These are phyloP conservation scores for Polydrusus pterygomalis DNA, from an alignment of 2,888 invertebrate species.

Conservation along the genomic window DNA sequence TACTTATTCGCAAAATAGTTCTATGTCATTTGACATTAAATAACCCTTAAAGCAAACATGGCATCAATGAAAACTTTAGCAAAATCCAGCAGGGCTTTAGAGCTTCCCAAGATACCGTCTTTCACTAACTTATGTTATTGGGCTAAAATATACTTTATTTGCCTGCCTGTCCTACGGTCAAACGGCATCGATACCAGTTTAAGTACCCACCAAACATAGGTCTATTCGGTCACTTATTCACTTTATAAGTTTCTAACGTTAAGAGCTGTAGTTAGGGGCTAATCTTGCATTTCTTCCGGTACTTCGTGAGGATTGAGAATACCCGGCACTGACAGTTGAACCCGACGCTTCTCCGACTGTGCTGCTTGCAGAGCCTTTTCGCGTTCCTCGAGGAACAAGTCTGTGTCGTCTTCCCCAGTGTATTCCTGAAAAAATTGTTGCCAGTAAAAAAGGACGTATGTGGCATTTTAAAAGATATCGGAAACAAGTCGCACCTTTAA, in stretches of 20 bases:
- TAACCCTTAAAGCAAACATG: too few relatives aligned
- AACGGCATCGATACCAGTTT: conserved; percentile 30
- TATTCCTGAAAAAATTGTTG: conserved; percentile 87
- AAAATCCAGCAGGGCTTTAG: too few relatives aligned
- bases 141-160: conserved; percentile 22
- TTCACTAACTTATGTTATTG: too few relatives aligned
- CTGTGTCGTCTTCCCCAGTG: conserved; percentile 98
- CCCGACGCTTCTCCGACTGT: conserved; percentile 93
- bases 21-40: too few relatives aligned
- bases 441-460: too few relatives aligned
- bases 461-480: too few relatives aligned
- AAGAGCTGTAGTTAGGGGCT: conserved; percentile 62
- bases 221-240: conserved; percentile 49
- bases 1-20: too few relatives aligned
- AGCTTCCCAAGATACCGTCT: too few relatives aligned
- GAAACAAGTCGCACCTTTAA: too few relatives aligned
- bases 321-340: conserved; percentile 96
- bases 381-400: conserved; percentile 97
- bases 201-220: conserved; percentile 41
- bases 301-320: conserved; percentile 97
- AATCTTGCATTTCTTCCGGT: conserved; percentile 97
- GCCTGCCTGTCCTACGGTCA: conserved; percentile 11
- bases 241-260: conserved; percentile 53
- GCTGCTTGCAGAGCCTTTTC: conserved; percentile 91
- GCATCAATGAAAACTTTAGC: too few relatives aligned